Evolutionary conservation across 2,113 vertebrate genomes (phyloP).

Genomic region (Carettochelys insculpta): DNA sequence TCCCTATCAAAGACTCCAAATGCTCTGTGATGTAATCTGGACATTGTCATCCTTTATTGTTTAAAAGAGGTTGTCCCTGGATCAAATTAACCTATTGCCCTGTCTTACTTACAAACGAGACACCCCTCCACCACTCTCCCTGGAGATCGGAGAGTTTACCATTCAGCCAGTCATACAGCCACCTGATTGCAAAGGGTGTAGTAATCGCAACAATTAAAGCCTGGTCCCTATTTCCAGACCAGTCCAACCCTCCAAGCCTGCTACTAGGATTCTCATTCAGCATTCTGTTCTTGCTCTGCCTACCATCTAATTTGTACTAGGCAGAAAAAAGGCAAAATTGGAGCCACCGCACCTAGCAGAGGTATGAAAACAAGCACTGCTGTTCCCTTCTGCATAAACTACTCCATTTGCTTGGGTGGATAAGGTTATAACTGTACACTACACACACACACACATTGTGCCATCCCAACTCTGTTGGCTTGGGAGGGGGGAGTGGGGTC

Average conservation of each 20-base stretch:
- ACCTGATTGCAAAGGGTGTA: background rate
- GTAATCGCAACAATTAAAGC: background rate
- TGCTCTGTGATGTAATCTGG: background rate
- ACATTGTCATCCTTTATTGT: background rate
- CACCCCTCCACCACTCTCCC: too few relatives aligned
- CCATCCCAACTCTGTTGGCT: background rate
- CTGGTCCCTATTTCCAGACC: background rate
- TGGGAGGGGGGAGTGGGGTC: background rate
- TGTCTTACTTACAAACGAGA: rapidly evolving
- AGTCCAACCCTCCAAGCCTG: background rate
- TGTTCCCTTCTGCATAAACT: background rate
- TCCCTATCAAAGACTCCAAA: background rate
- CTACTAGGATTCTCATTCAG: background rate
- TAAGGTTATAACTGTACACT: too few relatives aligned
- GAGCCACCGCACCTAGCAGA: background rate
- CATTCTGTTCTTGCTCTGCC: background rate
- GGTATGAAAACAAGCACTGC: background rate
- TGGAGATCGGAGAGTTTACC: background rate
- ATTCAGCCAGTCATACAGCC: background rate
- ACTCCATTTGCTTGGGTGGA: background rate
- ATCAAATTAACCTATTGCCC: background rate
- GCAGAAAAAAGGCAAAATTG: background rate
- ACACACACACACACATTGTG: background rate
- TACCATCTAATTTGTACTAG: background rate
- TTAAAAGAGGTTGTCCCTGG: background rate